Base-by-base conservation (phyloP, 2,797 vertebrate species). In the Myoxocephalus aenaeus region DNA sequence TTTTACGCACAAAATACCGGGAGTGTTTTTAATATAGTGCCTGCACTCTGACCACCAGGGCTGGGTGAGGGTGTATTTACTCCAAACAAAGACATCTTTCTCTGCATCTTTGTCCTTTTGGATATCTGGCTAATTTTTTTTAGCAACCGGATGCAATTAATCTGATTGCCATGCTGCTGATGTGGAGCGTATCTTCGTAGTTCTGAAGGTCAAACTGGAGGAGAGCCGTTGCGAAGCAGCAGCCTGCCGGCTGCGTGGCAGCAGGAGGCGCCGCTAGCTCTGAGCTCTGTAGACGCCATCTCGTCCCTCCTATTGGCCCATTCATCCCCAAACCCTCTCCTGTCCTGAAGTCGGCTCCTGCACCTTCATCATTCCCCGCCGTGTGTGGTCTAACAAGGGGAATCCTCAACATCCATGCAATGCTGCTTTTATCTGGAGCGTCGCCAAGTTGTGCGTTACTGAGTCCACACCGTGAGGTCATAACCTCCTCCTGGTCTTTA, bases 11-110 rank as follows among this genome's bases (percentile, higher is more conserved):
- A 94, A 92, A 91, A 86, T 89, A 91, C 85, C 85, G 38, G 80
- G 88, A 90, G 85, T 91, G 89, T 89, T 89, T 92, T 87, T 79
- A 79, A 87, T 80, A 85, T 77, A 93, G 91, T 93, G 92, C 92
- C 94, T 92, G 84, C 83, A 85, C 82, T 92, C 87, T 91, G 88
- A 91, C 86, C 83, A 88, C 78, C 71, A 68, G 81, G 73, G 83
- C 86, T 84, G 78, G 63, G 79, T 69, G 68, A 89, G 71, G 84
- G 83, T 90, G 84, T 79, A 76, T 87, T 89, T 53, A 57, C 80
- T 83, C 70, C 64, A 68, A 22, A 40, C n/a, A 85, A 66, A 9
- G 3, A 14, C 68, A 51, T 79, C 75, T 70, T 59, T 58, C 65
- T 86, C 85, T 81, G 61, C 75, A 58, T 74, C 29, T 53, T 66